Conservation (phyloP, 2,113 vertebrate genomes). For the Eurystomus gularis region DNA sequence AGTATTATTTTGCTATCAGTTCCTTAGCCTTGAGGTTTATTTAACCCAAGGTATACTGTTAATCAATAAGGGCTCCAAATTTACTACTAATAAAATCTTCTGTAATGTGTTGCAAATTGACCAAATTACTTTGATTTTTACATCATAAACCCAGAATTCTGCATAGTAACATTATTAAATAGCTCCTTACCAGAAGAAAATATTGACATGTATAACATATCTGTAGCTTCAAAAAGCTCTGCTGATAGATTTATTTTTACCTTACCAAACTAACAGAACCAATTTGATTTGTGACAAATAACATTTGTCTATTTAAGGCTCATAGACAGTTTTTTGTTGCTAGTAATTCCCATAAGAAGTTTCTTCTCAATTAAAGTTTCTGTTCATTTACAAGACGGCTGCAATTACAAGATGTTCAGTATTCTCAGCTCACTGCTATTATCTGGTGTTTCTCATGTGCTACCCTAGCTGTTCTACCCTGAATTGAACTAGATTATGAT, state of each 20-base stretch:
- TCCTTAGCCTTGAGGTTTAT: neutral
- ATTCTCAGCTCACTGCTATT: constrained; percentile 29
- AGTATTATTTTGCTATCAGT: neutral
- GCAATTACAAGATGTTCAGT: constrained; percentile 53
- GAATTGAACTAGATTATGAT: constrained; percentile 61
- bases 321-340: constrained; percentile 4
- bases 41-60: neutral
- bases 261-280: neutral
- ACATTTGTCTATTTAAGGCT: constrained; percentile 7
- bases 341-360: neutral
- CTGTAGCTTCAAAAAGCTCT: neutral
- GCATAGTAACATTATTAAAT: neutral
- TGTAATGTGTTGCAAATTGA: neutral
- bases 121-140: neutral
- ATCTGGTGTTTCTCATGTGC: constrained; percentile 8
- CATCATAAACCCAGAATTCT: neutral
- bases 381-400: constrained; percentile 14
- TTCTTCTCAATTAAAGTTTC: constrained; percentile 44
- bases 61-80: neutral
- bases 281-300: constrained; percentile 37
- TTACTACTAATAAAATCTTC: neutral
- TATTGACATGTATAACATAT: neutral
- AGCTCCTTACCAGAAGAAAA: neutral
- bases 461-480: neutral
- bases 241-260: neutral